These are phyloP conservation scores for Acleris emargana DNA, from an alignment of 2,888 invertebrate species.

Conservation along the genomic window DNA sequence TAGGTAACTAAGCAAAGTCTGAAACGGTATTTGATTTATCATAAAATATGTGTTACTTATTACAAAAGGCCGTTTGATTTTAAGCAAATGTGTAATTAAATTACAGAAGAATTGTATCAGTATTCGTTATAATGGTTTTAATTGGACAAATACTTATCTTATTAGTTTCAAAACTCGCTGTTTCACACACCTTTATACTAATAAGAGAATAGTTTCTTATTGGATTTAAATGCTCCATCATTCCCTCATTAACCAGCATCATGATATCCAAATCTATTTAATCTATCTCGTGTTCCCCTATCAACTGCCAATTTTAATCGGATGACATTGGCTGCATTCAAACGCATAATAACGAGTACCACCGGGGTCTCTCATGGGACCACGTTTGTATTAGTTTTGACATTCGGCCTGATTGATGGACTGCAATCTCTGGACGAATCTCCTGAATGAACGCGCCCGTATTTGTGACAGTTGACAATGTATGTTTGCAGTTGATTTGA, in stretches of 20 bases:
- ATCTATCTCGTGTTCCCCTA: slow-evolving; percentile 59
- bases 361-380: slow-evolving; percentile 79
- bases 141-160: not conserved
- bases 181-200: not conserved
- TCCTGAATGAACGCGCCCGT: slow-evolving; percentile 75
- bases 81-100: too few species aligned
- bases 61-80: too few species aligned
- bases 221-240: not conserved
- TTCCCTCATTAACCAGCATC: slow-evolving; percentile 13
- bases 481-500: not conserved
- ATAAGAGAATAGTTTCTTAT: slow-evolving; percentile 10
- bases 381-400: slow-evolving; percentile 81
- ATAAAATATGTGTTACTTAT: too few species aligned
- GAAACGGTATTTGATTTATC: too few species aligned
- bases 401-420: slow-evolving; percentile 82
- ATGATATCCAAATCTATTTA: slow-evolving; percentile 31
- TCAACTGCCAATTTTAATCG: slow-evolving; percentile 81
- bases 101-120: not conserved
- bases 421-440: slow-evolving; percentile 78
- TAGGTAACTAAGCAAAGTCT: not conserved
- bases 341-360: slow-evolving; percentile 74
- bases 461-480: slow-evolving; percentile 51
- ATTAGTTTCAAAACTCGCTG: not conserved
- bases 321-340: slow-evolving; percentile 74
- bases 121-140: not conserved